A percentile compares a stretch with the other conserved stretches of the same genome.
Conservation (phyloP, 2,797 vertebrate genomes). For the Pseudotriccus pelzelni region DNA sequence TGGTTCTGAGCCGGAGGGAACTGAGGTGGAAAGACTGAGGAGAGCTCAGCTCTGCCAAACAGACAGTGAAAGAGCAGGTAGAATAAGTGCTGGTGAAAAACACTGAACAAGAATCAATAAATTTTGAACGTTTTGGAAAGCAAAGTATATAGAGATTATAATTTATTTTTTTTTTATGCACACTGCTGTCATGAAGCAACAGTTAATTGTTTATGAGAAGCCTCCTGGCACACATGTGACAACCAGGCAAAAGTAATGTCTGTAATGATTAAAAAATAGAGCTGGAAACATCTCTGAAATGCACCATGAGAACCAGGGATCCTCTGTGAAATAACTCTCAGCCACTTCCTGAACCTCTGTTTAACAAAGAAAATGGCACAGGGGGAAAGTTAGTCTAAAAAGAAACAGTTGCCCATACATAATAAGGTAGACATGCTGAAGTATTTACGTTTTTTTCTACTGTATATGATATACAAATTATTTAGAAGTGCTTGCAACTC, state of each 20-base stretch:
- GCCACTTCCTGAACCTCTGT: not conserved
- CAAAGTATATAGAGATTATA: fast-evolving
- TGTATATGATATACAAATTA: not conserved
- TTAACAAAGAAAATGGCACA: not conserved
- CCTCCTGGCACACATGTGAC: not conserved
- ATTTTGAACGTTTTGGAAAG: not conserved
- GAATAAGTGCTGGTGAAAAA: not conserved
- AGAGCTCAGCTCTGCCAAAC: not conserved
- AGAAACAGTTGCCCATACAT: not conserved
- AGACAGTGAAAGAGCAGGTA: not conserved
- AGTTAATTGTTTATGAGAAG: not conserved
- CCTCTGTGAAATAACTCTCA: not conserved
- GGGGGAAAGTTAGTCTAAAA: not conserved
- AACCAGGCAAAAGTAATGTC: not conserved
- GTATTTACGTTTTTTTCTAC: not conserved
- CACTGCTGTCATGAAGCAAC: not conserved
- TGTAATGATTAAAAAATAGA: not conserved
- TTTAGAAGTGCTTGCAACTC: not conserved
- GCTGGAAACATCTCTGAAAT: not conserved
- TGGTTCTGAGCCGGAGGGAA: not conserved
- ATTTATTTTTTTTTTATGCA: not conserved
- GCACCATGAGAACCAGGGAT: not conserved
- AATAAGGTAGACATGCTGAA: not conserved
- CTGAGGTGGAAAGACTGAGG: not conserved
- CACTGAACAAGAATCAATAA: not conserved